Percentiles rank a stretch among this genome's conserved stretches.
Evolutionary conservation across 1,140 invertebrate species (phyloP).

Genomic region (Drosophila trapezifrons): DNA sequence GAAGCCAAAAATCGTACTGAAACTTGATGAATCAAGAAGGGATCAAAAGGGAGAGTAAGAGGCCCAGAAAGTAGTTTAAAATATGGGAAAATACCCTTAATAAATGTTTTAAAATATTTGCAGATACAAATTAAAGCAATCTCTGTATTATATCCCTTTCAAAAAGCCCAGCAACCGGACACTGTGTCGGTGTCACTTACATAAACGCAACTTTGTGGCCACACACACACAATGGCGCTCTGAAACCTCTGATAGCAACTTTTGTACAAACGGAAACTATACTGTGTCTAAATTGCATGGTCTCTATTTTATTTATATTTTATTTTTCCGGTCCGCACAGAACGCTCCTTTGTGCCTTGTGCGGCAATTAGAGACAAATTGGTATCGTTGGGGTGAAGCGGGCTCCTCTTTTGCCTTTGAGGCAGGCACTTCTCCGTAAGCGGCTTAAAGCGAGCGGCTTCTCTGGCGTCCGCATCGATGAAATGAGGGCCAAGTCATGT

Average conservation of each 20-base stretch:
- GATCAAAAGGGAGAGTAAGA: too few species aligned
- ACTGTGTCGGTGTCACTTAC: background rate
- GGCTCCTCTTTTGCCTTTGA: background rate
- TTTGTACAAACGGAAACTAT: constrained; percentile 12
- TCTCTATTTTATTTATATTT: constrained; percentile 23
- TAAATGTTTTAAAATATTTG: background rate
- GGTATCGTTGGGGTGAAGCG: background rate
- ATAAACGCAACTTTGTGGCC: background rate
- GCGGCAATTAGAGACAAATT: constrained; percentile 31
- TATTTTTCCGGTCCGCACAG: constrained; percentile 10
- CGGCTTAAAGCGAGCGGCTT: constrained; percentile 43
- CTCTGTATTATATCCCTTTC: background rate
- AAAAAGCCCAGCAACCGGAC: background rate
- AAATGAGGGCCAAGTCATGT: constrained; percentile 39
- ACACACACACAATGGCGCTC: background rate
- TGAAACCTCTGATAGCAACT: constrained; percentile 1
- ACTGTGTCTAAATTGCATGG: background rate
- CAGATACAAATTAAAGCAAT: too few species aligned
- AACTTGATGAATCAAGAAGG: background rate
- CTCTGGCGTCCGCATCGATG: constrained; percentile 20
- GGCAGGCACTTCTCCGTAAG: constrained; percentile 14
- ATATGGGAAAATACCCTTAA: background rate
- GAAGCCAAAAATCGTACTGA: background rate
- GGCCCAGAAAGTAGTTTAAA: background rate
- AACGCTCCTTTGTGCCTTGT: background rate